Base-by-base conservation (phyloP, 2,113 vertebrate species). In the Boulengerochromis microlepis region DNA sequence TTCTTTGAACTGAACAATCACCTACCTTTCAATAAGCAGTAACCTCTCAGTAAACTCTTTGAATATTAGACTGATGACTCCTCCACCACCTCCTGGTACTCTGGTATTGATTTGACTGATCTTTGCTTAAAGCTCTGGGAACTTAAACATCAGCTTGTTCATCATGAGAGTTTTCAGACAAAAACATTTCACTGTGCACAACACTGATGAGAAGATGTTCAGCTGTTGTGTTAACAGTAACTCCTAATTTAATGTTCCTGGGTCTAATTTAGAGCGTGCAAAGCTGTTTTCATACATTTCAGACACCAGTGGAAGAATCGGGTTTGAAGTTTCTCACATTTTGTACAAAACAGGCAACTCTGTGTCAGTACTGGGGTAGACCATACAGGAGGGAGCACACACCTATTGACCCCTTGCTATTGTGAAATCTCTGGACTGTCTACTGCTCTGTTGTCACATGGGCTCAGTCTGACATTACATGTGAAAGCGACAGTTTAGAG, bases 391-490 rank as follows among this genome's bases (percentile, higher is more conserved):
- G 33, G 11, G 1, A 38, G 19, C 18, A 5, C 19, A 5, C 35
- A 8, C 4, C n/a, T 38, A n/a, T 9, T 40, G 11, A 0, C 19
- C 3, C 0, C 11, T 9, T 22, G 33, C n/a, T 69, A 22, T n/a
- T 69, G 64, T 40, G 19, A 40, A 69, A 22, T 22, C n/a, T 13
- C 31, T 35, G 16, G 59, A 35, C 9, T 4, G 1, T 35, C 33
- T 66, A 1, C 29, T n/a, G 31, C 35, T 69, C 4, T 69, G 64
- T 22, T 69, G 33, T 69, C 64, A 40, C 64, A 15, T 69, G 35
- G n/a, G 35, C 2, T 69, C 19, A 40, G 7, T 15, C 35, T 38
- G 64, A 40, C 35, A 4, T 40, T 22, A 40, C 64, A 40, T 0
- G 64, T 38, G 7, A 38, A 69, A 7, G 33, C 0, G 4, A 11